Base-by-base conservation (phyloP, 2,888 invertebrate species). In the Diogma glabrata region DNA sequence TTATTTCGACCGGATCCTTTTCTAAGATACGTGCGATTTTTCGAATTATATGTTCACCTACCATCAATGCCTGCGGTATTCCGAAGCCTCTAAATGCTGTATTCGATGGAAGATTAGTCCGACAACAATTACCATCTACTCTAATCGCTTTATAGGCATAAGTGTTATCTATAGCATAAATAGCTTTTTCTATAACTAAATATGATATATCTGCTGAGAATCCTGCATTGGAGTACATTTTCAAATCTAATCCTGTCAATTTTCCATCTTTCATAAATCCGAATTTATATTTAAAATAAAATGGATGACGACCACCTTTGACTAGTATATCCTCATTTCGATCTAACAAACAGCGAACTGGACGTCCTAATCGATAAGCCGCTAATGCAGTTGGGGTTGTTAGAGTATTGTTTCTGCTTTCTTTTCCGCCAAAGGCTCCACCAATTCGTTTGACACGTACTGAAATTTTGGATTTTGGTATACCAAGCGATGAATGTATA, bases 351-450 rank as follows among this genome's bases (percentile, higher is more conserved):
- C 87, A 83, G 23, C 92, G 78, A 1, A 94, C 82, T 2, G 95
- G 90, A 56, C 79, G 76, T 45, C 79, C 75, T 4, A 87, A 71
- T 63, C 84, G 87, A 57, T 79, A 74, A 2, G 94, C 93, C 4
- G 93, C 90, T 1, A 93, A 65, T 0, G 87, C 86, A 7, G 82
- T 82, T 0, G 90, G 86, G 19, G 89, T 63, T 1, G 84, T 80
- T 1, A 86, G 66, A 5, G 82, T 60, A 54, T 75, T 69, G 2
- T 80, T 75, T 46, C 88, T 76, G 0, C 87, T 83, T 67, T 95
- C 94, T 71, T 96, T 96, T 1, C 95, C 96, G 9, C 96, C 96
- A 66, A 96, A 96, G 23, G 92, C 95, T 17, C 96, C 96, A 0
- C 94, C 96, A 63, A 96, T 72, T 50, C 96, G 77, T 65, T 93